Conservation (phyloP, 2,797 vertebrate genomes). For the Pantherophis vulpinus region DNA sequence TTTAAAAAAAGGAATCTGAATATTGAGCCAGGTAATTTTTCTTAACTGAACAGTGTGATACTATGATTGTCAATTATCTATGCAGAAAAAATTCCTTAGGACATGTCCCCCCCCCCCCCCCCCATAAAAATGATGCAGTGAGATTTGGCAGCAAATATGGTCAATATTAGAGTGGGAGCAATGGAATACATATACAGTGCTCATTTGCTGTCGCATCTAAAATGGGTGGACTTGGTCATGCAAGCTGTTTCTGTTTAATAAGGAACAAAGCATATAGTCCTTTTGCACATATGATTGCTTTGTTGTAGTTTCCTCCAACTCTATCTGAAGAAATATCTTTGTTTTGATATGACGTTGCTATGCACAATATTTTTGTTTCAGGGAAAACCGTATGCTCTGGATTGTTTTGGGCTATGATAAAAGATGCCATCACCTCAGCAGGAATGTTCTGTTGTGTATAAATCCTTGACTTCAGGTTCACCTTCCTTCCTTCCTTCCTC, state of each 20-base stretch:
- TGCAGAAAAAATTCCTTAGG: neutral
- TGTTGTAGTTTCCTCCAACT: neutral
- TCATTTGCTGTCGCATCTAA: neutral
- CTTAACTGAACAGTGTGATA: neutral
- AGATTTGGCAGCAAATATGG: neutral
- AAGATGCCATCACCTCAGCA: constrained; percentile 69
- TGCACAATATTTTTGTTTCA: constrained; percentile 33
- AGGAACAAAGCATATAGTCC: neutral
- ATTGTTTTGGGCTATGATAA: constrained; percentile 62
- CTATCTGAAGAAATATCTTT: constrained; percentile 20
- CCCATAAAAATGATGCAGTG: neutral
- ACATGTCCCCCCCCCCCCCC: fast-evolving
- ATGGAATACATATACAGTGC: neutral
- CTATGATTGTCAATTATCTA: neutral
- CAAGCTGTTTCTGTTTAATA: constrained; percentile 5
- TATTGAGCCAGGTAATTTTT: constrained; percentile 7
- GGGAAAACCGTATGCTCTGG: constrained; percentile 39
- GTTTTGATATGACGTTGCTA: constrained; percentile 45
- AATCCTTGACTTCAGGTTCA: constrained; percentile 65
- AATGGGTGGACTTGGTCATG: constrained; percentile 17
- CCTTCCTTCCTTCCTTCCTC: constrained; percentile 59
- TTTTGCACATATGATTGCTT: constrained; percentile 2
- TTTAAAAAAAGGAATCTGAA: constrained; percentile 14
- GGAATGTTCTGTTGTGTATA: constrained; percentile 73
- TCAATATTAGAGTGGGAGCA: constrained; percentile 9